Evolutionary conservation across 2,888 invertebrate genomes (phyloP), one percentile per base, ranked within the genome.

Genomic region (Macrosoma leucophasiata): DNA sequence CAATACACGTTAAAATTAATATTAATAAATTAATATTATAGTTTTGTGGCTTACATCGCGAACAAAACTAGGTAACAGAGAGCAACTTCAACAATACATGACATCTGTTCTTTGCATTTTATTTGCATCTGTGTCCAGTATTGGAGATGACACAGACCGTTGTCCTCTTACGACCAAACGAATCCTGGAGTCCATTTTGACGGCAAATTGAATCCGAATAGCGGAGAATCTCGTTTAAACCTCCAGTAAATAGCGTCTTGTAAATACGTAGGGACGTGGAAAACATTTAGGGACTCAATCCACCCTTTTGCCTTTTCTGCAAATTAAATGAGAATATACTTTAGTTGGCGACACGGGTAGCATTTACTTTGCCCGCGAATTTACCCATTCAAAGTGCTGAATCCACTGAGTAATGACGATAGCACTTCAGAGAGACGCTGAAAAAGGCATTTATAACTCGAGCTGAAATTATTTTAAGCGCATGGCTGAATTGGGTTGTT

Each of bases 141-240:
- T 7, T 3, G 2, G 12, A 4, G n/a, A 5, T 13, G 13, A n/a
- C 13, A 24, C 13, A 10, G 13, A 18, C 12, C 21, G 20, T 13
- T 22, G 10, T 11, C 33, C 32, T 39, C 19, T 40, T 40, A 35
- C 37, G 14, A 57, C 58, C 59, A 70, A 75, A 73, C 69, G 71
- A 65, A 58, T 58, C 69, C 60, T 61, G 63, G 62, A 62, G 66
- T 65, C 69, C 71, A 68, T 69, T 75, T 72, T 67, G 67, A 66
- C 67, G 66, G 70, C 65, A 73, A 79, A 82, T 81, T 78, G 77
- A 82, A 82, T 78, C 64, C 62, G 62, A 74, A 78, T 69, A 57
- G 72, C 61, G 48, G 51, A 50, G 61, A 66, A 64, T 67, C 63
- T 58, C 67, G 62, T 60, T 68, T 62, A 55, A 61, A 59, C 54